Percentiles rank a stretch among this genome's conserved stretches.
phyloP scores from a whole-genome alignment of 2,888 invertebrate species.

The Thymelicus sylvestris region DNA sequence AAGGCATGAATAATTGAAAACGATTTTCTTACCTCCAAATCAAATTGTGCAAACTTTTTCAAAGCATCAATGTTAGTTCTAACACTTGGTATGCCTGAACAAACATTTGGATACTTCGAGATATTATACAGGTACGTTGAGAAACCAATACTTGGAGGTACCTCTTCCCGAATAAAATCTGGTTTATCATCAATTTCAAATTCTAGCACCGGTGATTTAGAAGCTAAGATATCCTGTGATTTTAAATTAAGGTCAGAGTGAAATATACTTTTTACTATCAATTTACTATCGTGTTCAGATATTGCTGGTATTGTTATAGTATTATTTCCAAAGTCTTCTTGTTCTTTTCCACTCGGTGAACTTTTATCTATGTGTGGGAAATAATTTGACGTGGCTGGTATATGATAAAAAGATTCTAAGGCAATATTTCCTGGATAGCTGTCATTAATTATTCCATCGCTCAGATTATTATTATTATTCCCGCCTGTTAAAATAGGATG shows the following conservation, averaged over 20 bases:
- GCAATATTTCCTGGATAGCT: conserved; percentile 46
- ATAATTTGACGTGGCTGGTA: conserved; percentile 56
- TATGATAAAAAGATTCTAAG: conserved; percentile 52
- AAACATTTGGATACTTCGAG: conserved; percentile 50
- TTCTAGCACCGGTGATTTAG: conserved; percentile 23
- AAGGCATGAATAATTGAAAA: neutral
- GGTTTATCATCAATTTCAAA: conserved; percentile 51
- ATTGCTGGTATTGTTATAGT: conserved; percentile 18
- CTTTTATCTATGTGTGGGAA: conserved; percentile 59
- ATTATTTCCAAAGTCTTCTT: conserved; percentile 41
- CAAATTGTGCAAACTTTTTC: conserved; percentile 58
- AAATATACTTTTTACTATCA: conserved; percentile 26
- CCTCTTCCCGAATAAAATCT: conserved; percentile 62
- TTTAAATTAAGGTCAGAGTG: conserved; percentile 1
- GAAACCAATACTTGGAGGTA: conserved; percentile 44
- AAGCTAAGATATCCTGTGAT: neutral
- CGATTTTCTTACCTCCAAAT: conserved; percentile 64
- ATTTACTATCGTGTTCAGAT: neutral
- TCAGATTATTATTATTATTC: conserved; percentile 41
- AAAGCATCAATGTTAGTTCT: conserved; percentile 64
- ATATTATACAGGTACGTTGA: conserved; percentile 52
- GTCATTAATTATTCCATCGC: conserved; percentile 39
- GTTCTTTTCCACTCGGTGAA: conserved; percentile 49
- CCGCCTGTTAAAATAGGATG: conserved; percentile 37
- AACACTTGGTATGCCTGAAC: conserved; percentile 51